Conservation (phyloP, 2,797 vertebrate genomes). For the Bucorvus abyssinicus region DNA sequence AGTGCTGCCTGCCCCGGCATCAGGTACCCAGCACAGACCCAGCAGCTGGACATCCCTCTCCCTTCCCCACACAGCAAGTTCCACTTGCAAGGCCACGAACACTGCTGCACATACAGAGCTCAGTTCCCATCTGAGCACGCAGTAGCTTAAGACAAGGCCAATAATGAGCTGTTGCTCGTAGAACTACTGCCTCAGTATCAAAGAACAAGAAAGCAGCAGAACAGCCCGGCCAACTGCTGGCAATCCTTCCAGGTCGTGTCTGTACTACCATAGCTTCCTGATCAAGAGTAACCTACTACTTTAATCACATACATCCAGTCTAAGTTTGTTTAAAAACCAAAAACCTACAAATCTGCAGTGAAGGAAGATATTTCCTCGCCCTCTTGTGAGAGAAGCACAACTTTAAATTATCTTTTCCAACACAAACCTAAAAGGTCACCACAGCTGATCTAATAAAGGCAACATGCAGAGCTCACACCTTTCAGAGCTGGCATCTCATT, state of each 20-base stretch:
- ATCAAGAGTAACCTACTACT: neutral
- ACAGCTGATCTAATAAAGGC: neutral
- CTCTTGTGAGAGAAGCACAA: neutral
- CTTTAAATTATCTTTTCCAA: neutral
- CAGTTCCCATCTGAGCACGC: neutral
- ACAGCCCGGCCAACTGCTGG: neutral
- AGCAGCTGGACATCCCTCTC: neutral
- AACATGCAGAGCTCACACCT: neutral
- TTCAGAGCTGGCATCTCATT: neutral
- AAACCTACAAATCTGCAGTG: neutral
- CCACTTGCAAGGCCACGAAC: neutral
- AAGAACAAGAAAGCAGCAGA: neutral
- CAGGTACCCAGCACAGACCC: neutral
- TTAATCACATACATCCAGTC: neutral
- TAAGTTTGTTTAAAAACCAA: neutral
- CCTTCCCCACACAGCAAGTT: neutral
- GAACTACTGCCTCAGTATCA: neutral
- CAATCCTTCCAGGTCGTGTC: neutral
- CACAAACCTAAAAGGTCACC: neutral
- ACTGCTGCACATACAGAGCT: neutral
- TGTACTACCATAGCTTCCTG: neutral
- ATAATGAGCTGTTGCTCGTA: neutral
- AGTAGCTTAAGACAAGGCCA: neutral
- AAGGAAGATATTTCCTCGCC: neutral
- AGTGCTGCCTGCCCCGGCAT: accelerated